Evolutionary conservation across 2,113 vertebrate species (phyloP).

Genomic region (Setophaga coronata): DNA sequence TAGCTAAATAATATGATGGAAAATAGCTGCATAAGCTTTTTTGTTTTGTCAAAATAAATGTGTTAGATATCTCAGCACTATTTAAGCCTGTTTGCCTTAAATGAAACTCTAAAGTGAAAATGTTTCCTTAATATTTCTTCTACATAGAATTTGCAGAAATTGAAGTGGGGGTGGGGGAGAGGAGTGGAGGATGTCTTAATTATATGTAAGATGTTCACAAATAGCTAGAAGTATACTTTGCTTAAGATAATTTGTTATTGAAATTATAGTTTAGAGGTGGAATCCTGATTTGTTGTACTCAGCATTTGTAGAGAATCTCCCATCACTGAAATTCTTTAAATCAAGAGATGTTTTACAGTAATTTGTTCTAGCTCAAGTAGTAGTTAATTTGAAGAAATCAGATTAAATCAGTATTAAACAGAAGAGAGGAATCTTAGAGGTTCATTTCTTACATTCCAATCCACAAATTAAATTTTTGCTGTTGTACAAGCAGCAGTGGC

Average conservation of each 20-base stretch:
- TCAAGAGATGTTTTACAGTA: neutral
- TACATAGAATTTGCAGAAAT: neutral
- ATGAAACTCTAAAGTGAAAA: neutral
- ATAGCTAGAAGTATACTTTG: neutral
- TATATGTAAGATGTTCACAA: neutral
- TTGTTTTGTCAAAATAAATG: neutral
- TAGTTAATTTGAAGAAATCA: neutral
- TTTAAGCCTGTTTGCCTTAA: neutral
- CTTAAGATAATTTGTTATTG: neutral
- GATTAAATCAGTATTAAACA: neutral
- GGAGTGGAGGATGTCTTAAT: neutral
- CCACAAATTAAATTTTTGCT: neutral
- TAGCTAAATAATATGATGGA: neutral
- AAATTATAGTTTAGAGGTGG: neutral
- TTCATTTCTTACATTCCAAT: neutral
- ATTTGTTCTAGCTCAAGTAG: neutral
- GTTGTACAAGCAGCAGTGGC: neutral
- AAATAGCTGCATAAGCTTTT: neutral
- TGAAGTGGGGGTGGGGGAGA: accelerated
- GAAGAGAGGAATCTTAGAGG: neutral
- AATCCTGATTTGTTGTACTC: neutral
- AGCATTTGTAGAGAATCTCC: neutral
- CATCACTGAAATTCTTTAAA: neutral
- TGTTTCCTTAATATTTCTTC: neutral
- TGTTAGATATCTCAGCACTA: neutral